Evolutionary conservation across 2,113 vertebrate species (phyloP).

Genomic region (Anarrhichthys ocellatus): DNA sequence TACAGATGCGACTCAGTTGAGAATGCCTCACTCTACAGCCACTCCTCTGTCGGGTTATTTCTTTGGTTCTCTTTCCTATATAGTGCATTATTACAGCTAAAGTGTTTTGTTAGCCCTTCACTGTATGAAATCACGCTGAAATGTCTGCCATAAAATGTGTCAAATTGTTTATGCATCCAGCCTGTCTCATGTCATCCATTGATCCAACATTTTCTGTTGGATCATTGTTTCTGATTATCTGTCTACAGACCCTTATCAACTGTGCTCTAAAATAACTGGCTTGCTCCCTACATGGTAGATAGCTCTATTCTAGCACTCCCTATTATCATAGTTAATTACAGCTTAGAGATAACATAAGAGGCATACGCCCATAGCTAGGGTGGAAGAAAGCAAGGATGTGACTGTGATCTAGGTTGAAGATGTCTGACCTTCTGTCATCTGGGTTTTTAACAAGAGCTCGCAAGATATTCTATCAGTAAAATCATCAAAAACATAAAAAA

Average conservation of each 20-base stretch:
- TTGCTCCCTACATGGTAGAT: conserved; percentile 1
- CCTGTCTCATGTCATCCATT: conserved; percentile 18
- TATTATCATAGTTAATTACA: conserved; percentile 38
- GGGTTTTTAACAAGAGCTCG: background rate
- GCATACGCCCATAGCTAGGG: background rate
- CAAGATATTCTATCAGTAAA: background rate
- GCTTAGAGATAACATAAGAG: conserved; percentile 42
- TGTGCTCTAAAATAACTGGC: conserved; percentile 41
- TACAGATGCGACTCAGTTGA: conserved; percentile 37
- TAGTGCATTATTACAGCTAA: background rate
- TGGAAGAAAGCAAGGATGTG: background rate
- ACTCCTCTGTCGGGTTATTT: conserved; percentile 12
- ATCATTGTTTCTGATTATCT: no score
- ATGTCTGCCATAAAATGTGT: background rate
- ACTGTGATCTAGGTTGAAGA: background rate
- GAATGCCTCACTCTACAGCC: conserved; percentile 19
- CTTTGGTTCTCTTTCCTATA: background rate
- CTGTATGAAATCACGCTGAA: background rate
- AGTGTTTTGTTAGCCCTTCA: background rate
- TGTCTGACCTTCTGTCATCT: background rate
- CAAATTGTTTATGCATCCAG: background rate
- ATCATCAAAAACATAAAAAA: background rate
- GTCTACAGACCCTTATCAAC: conserved; percentile 33
- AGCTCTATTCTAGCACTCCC: conserved; percentile 30
- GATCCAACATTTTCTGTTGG: conserved; percentile 29